Evolutionary conservation across 2,113 vertebrate species (phyloP), one percentile per base, ranked within the genome.

Genomic region (Osmerus mordax): DNA sequence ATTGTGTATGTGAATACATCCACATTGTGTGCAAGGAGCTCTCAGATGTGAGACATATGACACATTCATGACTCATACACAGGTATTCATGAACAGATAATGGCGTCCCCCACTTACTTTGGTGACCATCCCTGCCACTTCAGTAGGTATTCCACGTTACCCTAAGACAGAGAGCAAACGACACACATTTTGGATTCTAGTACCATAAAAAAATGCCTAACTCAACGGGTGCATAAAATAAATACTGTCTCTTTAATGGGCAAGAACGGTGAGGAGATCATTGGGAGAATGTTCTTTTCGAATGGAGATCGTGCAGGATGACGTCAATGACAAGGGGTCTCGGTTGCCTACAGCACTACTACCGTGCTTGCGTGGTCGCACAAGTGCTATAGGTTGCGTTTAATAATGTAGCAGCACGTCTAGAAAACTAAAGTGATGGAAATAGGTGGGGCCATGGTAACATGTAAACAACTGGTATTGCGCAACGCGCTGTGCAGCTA

Each of bases 91-190:
- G 3, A 36, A 32, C 28, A 16, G 15, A 15, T 64, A 16, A 36
- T 29, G 25, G 29, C 25, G n/a, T 18, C 8, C 3, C 21, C 86
- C 84, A 91, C 97, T 99, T 96, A 99, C 97, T 99, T 98, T 74
- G 93, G 95, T 23, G 97, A 90, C 97, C 97, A 99, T 92, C 97
- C 97, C 87, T 98, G 97, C 97, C 97, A 99, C 86, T 99, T 99
- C 86, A 99, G 93, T 70, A 99, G 92, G 80, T 99, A 99, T 77
- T 99, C 97, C 87, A 99, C 96, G 87, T 96, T 95, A 79, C 97
- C 97, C 97, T 99, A 86, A 60, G 62, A 69, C n/a, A 85, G 13
- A 69, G 74, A 69, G 81, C 23, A 84, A 56, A 73, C 2, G 18
- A 69, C 28, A 25, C n/a, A 1, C 3, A 62, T 4, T 5, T 8